phyloP scores from a whole-genome alignment of 2,113 vertebrate genomes.

The Fulmarus glacialis region DNA sequence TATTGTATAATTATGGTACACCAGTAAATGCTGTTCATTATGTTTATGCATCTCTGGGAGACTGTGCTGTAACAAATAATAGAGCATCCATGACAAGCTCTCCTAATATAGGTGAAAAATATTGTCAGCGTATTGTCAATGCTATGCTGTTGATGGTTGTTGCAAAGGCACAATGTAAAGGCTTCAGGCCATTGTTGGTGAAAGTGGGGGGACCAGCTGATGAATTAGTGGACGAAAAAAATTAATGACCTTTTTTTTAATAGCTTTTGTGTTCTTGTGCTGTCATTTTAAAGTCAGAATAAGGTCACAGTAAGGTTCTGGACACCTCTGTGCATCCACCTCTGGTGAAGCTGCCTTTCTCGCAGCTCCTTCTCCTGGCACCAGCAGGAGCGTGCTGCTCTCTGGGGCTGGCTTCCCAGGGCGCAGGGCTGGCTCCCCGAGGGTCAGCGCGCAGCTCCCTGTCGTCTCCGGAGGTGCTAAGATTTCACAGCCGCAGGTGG shows the following conservation, averaged over 20 bases:
- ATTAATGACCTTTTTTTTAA: neutral
- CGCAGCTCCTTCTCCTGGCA: too few species aligned
- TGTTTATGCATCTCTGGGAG: neutral
- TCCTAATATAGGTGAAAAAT: rapidly evolving
- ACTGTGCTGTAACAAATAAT: neutral
- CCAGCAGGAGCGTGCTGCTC: rapidly evolving
- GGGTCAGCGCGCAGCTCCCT: rapidly evolving
- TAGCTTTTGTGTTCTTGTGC: neutral
- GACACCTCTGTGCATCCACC: rapidly evolving
- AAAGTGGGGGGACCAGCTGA: too few species aligned
- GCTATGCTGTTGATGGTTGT: rapidly evolving
- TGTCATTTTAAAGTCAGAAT: neutral
- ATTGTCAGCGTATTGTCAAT: rapidly evolving
- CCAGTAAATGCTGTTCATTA: neutral
- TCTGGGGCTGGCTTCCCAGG: neutral
- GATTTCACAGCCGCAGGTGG: rapidly evolving
- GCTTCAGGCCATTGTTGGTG: neutral
- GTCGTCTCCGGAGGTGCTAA: rapidly evolving
- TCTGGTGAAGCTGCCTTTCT: neutral
- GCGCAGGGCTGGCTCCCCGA: rapidly evolving
- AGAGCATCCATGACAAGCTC: rapidly evolving
- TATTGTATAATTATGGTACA: neutral
- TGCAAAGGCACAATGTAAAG: rapidly evolving
- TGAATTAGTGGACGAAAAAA: too few species aligned
- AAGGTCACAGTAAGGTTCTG: neutral